These are phyloP conservation scores for Carcinoscorpius rotundicauda DNA, from an alignment of 1,140 invertebrate genomes.

Conservation along the genomic window DNA sequence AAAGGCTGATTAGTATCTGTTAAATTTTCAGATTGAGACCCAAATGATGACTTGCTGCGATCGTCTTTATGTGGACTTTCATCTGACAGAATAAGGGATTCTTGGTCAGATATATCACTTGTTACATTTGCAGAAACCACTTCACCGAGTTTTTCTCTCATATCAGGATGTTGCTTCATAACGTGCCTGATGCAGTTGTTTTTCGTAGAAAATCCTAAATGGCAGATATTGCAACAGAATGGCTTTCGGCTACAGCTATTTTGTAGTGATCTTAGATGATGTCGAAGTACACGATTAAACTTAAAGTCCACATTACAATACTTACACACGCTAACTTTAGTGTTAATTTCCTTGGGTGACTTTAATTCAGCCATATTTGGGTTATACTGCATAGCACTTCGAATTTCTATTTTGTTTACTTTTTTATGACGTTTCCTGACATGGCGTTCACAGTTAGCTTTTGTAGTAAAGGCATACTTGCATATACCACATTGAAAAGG, in stretches of 20 bases:
- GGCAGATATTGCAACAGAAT: conserved; percentile 31
- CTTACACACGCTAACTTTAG: conserved; percentile 35
- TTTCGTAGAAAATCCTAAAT: conserved; percentile 35
- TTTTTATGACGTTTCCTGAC: conserved; percentile 64
- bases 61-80: not conserved
- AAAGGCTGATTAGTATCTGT: too few species aligned
- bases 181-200: conserved; percentile 37
- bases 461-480: conserved; percentile 91
- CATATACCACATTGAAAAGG: conserved; percentile 88
- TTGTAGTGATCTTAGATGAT: conserved; percentile 33
- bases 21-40: too few species aligned
- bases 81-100: not conserved
- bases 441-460: conserved; percentile 64
- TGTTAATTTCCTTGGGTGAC: not conserved
- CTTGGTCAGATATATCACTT: not conserved
- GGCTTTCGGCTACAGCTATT: conserved; percentile 33
- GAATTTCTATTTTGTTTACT: conserved; percentile 42
- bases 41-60: not conserved
- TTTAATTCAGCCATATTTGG: conserved; percentile 11
- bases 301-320: conserved; percentile 37
- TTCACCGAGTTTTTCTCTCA: conserved; percentile 20
- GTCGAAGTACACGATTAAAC: conserved; percentile 33
- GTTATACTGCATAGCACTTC: conserved; percentile 21
- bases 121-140: not conserved
- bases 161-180: conserved; percentile 32